Evolutionary conservation across 2,797 vertebrate genomes (phyloP), one percentile per base, ranked within the genome.

Genomic region (Chlorospingus semifuscus): DNA sequence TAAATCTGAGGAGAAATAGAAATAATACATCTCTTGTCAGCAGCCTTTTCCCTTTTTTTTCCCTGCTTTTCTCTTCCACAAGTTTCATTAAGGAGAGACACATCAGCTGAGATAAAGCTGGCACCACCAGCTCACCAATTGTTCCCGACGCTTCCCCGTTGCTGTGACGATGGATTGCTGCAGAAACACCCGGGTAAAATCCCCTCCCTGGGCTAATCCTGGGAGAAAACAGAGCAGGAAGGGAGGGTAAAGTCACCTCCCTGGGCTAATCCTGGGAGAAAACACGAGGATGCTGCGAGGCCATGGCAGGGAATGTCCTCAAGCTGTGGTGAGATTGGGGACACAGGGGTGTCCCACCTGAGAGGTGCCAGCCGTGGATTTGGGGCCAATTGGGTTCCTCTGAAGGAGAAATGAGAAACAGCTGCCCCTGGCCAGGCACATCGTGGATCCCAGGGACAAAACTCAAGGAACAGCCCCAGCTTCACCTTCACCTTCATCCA

Each of bases 41-140:
- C 93, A 52, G 57, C 87, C 81, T 75, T 9, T 30, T 37, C 34
- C 12, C 18, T 47, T 68, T 72, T 66, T 66, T 57, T 9, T 6
- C 2, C 1, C 1, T 41, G 15, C 42, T 77, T 59, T 87, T 76
- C 49, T 76, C 23, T 81, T 89, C 47, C 60, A 44, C 4, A 30
- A 83, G 77, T 82, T 90, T 91, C 87, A 90, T 93, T 94, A 96
- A 90, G 77, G 39, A 85, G 91, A 96, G 90, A 89, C 46, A 6
- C 41, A 89, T 63, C 15, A 2, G 34, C 91, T 52, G 83, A 36
- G 89, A 94, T 90, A 22, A 93, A 96, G 93, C 81, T 80, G 93
- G 83, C 59, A 63, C 63, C 88, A 53, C 68, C 19, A 3, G 70
- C 19, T 78, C 88, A 44, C 86, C 94, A 93, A 97, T 89, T 89